These are phyloP conservation scores for Carduelis carduelis DNA, from an alignment of 2,797 vertebrate genomes.

Conservation along the genomic window DNA sequence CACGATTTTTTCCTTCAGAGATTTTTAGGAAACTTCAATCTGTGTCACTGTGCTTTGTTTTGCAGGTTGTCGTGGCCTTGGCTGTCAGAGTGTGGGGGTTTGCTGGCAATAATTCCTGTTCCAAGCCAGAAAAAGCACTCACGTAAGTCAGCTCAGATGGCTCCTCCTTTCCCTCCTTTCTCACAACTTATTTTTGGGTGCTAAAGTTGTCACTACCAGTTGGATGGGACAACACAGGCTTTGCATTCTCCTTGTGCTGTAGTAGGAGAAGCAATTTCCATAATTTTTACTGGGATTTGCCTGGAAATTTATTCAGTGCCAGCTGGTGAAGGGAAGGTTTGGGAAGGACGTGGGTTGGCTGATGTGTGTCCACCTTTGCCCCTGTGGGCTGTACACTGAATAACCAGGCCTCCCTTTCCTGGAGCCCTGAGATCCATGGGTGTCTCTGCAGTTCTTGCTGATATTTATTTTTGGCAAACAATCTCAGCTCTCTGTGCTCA, in stretches of 20 bases:
- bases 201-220: not conserved
- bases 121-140: not conserved
- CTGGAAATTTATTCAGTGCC: fast-evolving
- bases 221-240: not conserved
- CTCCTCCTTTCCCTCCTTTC: not conserved
- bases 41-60: not conserved
- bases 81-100: not conserved
- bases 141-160: not conserved
- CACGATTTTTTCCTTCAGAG: fast-evolving
- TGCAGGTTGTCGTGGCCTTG: not conserved
- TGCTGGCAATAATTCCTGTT: not conserved
- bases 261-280: not conserved
- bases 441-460: not conserved
- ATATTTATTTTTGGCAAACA: not conserved
- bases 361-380: not conserved
- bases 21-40: not conserved
- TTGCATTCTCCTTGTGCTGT: not conserved
- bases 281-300: not conserved
- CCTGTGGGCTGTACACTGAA: fast-evolving
- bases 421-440: no score
- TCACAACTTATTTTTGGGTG: not conserved
- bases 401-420: not conserved
- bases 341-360: not conserved
- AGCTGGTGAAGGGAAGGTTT: not conserved
- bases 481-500: not conserved